Base-by-base conservation (phyloP, 1,140 invertebrate genomes). In the Cephus cinctus region DNA sequence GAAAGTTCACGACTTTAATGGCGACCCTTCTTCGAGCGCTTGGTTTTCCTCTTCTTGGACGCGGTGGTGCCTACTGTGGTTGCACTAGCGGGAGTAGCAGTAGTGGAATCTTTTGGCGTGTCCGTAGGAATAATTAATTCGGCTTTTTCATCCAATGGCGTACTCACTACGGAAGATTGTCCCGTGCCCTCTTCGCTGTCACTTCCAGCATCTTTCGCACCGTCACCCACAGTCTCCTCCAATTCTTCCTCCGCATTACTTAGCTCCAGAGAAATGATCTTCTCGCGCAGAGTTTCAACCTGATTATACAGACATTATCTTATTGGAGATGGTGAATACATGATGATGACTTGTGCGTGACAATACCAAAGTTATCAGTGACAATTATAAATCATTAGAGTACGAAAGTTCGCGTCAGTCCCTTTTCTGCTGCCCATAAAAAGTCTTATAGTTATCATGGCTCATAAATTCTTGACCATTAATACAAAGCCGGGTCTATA, bases 281-380 rank as follows among this genome's bases (percentile, higher is more conserved):
- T 91, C 74, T 92, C 89, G 73, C 88, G 84, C 40, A 89, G 85
- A 34, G 89, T 92, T 80, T 93, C 89, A 61, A 92, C 88, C 90
- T 93, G 71, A 48, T 55, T 50, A 36, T 40, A 54, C 25, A 22
- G 50, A 65, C 57, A 55, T 53, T 42, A 45, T 65, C 56, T n/a
- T n/a, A n/a, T n/a, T n/a, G n/a, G n/a, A n/a, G n/a, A n/a, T n/a
- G n/a, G n/a, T n/a, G n/a, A n/a, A n/a, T n/a, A n/a, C n/a, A n/a
- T n/a, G n/a, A n/a, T n/a, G n/a, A n/a, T n/a, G n/a, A n/a, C n/a
- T n/a, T n/a, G n/a, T n/a, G n/a, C n/a, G n/a, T n/a, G n/a, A n/a
- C n/a, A n/a, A n/a, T n/a, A n/a, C n/a, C n/a, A n/a, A n/a, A n/a
- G n/a, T n/a, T n/a, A n/a, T n/a, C n/a, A n/a, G n/a, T n/a, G n/a